Evolutionary conservation across 1,140 invertebrate species (phyloP), one percentile per base, ranked within the genome.

Genomic region (Drosophila miranda): DNA sequence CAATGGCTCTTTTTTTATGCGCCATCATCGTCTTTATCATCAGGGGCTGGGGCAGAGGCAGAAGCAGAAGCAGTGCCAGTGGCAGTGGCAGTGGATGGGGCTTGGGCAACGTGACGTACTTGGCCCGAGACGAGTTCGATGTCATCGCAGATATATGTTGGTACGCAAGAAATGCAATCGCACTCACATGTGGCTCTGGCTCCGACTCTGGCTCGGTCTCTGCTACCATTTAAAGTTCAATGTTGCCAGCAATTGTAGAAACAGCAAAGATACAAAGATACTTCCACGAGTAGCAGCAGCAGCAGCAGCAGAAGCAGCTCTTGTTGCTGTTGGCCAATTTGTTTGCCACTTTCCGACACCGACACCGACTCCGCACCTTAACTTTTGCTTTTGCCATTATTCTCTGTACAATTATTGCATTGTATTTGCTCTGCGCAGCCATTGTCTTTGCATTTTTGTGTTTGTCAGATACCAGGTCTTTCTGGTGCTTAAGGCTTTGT

Each of bases 141-240:
- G 73, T 77, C 62, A 72, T 81, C 69, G 61, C 52, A 83, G 79
- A 75, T 71, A 66, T 2, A 19, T 19, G 19, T 19, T 19, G 1
- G 19, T 59, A 50, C 51, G 41, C 30, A 76, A 54, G 62, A 57
- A 51, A 72, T 55, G 38, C 34, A 63, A 61, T 55, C 48, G 50
- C 61, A 68, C 66, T 43, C 70, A 78, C 61, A 82, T 82, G 64
- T 83, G 63, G 43, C 56, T 77, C 3, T 54, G 51, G 26, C 42
- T 43, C 28, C 9, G 7, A 8, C 30, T 34, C 30, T 9, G 3
- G 28, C 43, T 44, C 11, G 11, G 11, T 1, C 34, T 38, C 11
- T 3, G 34, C 80, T 83, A 83, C 79, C 79, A 83, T 83, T 83
- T 83, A 83, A 83, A 83, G 79, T 83, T 83, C 79, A 83, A 83